These are phyloP conservation scores for Anabas testudineus DNA, from an alignment of 2,797 vertebrate species.

Conservation along the genomic window DNA sequence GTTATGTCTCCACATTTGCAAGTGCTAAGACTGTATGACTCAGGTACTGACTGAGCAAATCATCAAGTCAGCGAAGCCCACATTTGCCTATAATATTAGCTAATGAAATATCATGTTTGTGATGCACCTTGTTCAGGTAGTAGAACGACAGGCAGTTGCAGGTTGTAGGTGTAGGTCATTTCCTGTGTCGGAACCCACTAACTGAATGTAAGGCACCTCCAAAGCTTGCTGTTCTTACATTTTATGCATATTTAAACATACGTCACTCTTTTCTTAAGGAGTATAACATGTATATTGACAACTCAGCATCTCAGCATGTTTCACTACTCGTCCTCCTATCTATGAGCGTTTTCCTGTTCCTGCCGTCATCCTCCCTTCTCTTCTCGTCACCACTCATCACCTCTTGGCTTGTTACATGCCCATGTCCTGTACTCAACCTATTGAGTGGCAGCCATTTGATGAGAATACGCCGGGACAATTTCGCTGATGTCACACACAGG, in stretches of 20 bases:
- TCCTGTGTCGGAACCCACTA: too few species aligned
- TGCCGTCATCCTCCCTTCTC: conserved; percentile 6
- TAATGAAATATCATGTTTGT: too few species aligned
- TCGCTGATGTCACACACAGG: conserved; percentile 71
- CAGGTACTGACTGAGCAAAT: conserved; percentile 47
- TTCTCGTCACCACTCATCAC: conserved; percentile 46
- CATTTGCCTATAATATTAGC: conserved; percentile 7
- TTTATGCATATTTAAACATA: neutral
- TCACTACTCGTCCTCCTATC: conserved; percentile 6
- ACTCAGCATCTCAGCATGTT: conserved; percentile 1
- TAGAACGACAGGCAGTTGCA: conserved; percentile 14
- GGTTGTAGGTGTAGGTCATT: conserved; percentile 1
- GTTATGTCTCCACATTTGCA: conserved; percentile 49
- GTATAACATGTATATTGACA: neutral
- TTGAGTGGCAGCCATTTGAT: conserved; percentile 71
- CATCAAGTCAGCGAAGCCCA: conserved; percentile 32
- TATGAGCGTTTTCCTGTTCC: conserved; percentile 5
- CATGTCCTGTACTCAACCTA: conserved; percentile 64
- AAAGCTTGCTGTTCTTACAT: too few species aligned
- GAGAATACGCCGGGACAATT: conserved; percentile 73
- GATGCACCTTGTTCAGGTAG: too few species aligned
- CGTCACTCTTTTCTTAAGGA: neutral
- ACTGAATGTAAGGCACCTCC: too few species aligned
- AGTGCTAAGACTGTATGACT: conserved; percentile 51
- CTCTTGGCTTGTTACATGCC: conserved; percentile 53